Percentiles rank a stretch among this genome's conserved stretches.
phyloP scores from a whole-genome alignment of 2,888 invertebrate genomes.

The Junonia oenone region DNA sequence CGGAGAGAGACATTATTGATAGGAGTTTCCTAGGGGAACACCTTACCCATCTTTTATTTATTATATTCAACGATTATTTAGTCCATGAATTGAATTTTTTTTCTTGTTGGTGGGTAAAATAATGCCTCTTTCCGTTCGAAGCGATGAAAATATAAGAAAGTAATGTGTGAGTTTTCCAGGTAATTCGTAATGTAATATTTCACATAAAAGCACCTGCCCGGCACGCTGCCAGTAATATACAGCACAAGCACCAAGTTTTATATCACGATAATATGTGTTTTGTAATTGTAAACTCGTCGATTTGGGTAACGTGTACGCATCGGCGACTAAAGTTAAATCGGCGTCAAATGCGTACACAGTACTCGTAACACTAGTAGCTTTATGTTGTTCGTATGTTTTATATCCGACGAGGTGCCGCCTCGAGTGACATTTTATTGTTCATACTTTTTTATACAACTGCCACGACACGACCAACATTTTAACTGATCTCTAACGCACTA shows the following conservation, averaged over 20 bases:
- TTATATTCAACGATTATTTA: too few relatives aligned
- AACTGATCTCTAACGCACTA: constrained; percentile 15
- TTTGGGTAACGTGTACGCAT: constrained; percentile 65
- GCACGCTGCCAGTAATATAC: constrained; percentile 78
- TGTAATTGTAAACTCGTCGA: constrained; percentile 74
- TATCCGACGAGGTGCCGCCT: constrained; percentile 48
- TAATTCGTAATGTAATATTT: constrained; percentile 71
- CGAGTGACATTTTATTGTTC: constrained; percentile 41
- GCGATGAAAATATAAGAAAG: constrained; percentile 49
- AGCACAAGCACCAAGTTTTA: constrained; percentile 79
- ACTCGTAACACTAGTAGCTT: constrained; percentile 70
- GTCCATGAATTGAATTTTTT: too few relatives aligned
- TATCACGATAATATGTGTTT: constrained; percentile 77
- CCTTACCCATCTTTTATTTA: too few relatives aligned
- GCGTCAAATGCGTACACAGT: constrained; percentile 49
- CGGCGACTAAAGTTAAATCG: constrained; percentile 7
- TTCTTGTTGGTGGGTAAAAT: too few relatives aligned
- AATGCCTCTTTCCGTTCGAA: constrained; percentile 27
- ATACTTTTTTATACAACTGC: constrained; percentile 38
- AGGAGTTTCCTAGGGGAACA: too few relatives aligned
- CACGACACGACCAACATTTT: constrained; percentile 46
- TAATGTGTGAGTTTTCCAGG: constrained; percentile 60
- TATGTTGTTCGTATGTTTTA: constrained; percentile 74
- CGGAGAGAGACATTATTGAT: neutral
- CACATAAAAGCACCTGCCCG: constrained; percentile 78